These are phyloP conservation scores for Nebria salina DNA, from an alignment of 2,888 invertebrate species.

Conservation along the genomic window DNA sequence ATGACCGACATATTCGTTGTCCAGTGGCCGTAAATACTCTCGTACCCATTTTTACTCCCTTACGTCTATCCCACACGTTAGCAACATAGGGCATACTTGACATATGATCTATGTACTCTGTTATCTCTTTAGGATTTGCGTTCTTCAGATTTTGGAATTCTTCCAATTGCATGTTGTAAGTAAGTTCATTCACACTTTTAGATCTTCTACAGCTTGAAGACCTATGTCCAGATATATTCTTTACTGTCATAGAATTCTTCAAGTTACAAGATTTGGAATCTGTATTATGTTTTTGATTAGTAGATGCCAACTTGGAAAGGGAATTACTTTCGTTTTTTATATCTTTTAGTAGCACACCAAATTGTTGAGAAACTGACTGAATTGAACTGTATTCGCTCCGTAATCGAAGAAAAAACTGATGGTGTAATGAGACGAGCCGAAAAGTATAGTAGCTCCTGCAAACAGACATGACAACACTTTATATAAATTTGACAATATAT, in stretches of 20 bases:
- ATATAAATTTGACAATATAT: no score
- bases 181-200: conserved; percentile 66
- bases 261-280: background rate
- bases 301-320: conserved; percentile 58
- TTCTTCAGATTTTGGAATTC: conserved; percentile 76
- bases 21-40: conserved; percentile 66
- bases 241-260: background rate
- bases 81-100: conserved; percentile 55
- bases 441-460: conserved; percentile 78
- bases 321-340: conserved; percentile 62
- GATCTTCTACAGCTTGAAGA: conserved; percentile 57
- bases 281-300: conserved; percentile 51
- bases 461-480: no score
- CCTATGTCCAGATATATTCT: conserved; percentile 24
- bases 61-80: conserved; percentile 58
- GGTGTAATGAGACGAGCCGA: conserved; percentile 80
- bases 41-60: conserved; percentile 81
- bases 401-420: conserved; percentile 78
- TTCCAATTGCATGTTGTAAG: conserved; percentile 64
- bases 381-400: conserved; percentile 77
- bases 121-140: conserved; percentile 66
- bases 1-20: conserved; percentile 58
- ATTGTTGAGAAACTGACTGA: conserved; percentile 70
- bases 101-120: conserved; percentile 47
- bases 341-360: conserved; percentile 67